Base-by-base conservation (phyloP, 2,888 invertebrate species). In the Hydroisotoma schaefferi region DNA sequence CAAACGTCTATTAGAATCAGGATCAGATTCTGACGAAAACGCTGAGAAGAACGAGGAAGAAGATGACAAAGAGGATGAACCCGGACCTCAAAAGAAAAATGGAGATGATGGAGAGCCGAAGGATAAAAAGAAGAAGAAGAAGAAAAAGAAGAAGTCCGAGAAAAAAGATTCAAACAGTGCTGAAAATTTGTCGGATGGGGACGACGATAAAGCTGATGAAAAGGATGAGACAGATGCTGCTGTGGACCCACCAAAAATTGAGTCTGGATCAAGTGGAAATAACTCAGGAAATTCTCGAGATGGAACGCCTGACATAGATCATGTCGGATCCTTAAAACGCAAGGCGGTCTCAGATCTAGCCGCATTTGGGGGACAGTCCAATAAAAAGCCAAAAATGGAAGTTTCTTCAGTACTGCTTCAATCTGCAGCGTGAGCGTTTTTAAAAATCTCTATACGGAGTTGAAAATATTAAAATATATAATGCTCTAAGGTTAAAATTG, bases 21-120 rank as follows among this genome's bases (percentile, higher is more conserved):
- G 91, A 75, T 91, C 90, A 75, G 90, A 90, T 57, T 87, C 88
- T 0, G 90, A 91, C 18, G 87, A 90, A 62, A 85, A 87, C 76
- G 86, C 88, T 57, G 82, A 82, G 2, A 86, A 87, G 73, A 85
- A 87, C 59, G 84, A 85, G 23, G 78, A 78, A 40, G 78, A 81
- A 56, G 85, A 87, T 47, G 85, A 87, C 57, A 88, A 90, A 26
- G 84, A 85, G 52, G 85, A 86, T 44, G 84, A 86, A 20, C 87
- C 90, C 66, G 85, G 87, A 15, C n/a, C 12, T 15, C 6, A 43
- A 8, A 6, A 8, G 6, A 20, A 43, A 82, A 85, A 38, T 81
- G 80, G 3, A 87, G 86, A 76, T 87, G 79, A 61, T 37, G 15
- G 15, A 40, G 26, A 25, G 43, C 18, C 53, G 18, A 61, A 61